These are phyloP conservation scores for Anthophora plumipes DNA, from an alignment of 2,888 invertebrate genomes.

Conservation along the genomic window DNA sequence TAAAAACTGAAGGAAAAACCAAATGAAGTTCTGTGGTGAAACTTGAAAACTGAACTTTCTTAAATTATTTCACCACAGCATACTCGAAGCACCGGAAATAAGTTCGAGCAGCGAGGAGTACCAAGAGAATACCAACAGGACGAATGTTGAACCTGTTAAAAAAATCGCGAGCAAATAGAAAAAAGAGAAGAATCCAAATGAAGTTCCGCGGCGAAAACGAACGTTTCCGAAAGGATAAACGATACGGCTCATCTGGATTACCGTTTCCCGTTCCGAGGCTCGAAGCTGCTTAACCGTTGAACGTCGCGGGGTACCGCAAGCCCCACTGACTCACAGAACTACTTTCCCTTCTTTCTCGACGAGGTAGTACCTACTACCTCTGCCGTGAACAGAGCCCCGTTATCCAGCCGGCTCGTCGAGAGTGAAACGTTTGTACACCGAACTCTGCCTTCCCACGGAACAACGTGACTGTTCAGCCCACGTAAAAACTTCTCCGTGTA, in stretches of 20 bases:
- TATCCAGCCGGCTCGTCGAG: slow-evolving; percentile 78
- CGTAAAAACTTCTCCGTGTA: slow-evolving; percentile 42
- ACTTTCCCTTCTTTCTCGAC: slow-evolving; percentile 83
- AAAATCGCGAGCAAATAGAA: no score
- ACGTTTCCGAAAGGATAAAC: slow-evolving; percentile 42
- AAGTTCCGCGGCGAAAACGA: slow-evolving; percentile 16
- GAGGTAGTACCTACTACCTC: slow-evolving; percentile 51
- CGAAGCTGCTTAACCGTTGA: slow-evolving; percentile 64
- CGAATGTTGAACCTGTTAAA: no score
- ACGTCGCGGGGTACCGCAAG: slow-evolving; percentile 78
- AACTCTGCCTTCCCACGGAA: slow-evolving; percentile 69
- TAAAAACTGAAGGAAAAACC: no score
- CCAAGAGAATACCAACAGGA: no score
- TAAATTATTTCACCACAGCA: no score
- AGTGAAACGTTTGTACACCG: slow-evolving; percentile 75
- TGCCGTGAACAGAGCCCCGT: slow-evolving; percentile 75
- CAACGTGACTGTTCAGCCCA: slow-evolving; percentile 46
- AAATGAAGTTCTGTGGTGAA: no score
- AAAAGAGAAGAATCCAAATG: not conserved
- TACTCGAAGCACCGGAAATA: no score
- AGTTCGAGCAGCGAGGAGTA: no score
- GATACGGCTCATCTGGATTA: slow-evolving; percentile 62
- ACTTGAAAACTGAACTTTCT: no score
- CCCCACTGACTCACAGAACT: slow-evolving; percentile 84
- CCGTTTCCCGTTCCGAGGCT: slow-evolving; percentile 54